Evolutionary conservation across 2,888 invertebrate species (phyloP), one percentile per base, ranked within the genome.

Genomic region (Busseola fusca): DNA sequence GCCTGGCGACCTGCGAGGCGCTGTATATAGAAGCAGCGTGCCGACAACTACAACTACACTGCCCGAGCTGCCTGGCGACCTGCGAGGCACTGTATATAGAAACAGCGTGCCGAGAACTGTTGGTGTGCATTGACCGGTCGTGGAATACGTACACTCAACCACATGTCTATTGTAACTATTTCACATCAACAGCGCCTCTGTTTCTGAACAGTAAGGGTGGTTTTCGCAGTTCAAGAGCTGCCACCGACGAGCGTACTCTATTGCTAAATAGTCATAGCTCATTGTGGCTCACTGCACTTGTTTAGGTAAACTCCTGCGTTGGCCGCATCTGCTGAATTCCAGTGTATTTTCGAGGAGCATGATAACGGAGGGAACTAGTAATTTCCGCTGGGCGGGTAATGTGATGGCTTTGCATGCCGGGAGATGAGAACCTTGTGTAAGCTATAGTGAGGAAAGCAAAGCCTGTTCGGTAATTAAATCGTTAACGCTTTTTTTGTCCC

Each of bases 251-350:
- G 16, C 1, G n/a, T 45, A 74, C 42, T 42, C 30, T 45, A 34
- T 9, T 16, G 50, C 37, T 58, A n/a, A 68, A 75, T 54, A 54
- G 68, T 64, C 52, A 30, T 48, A 59, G 58, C 30, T 48, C 30
- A 12, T 27, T 37, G 45, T 48, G 10, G 27, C 40, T 45, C 62
- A 63, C 42, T 63, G 40, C n/a, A 48, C n/a, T 37, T 5, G 40
- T 14, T 27, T 40, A 59, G 57, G 50, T 74, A 45, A 62, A 48
- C 25, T 56, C n/a, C n/a, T 21, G 7, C 25, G 25, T 27, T 7
- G 18, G 45, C 18, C 5, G 48, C 18, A 30, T 21, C 10, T 30
- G 21, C 10, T 58, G 16, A 45, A 42, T 42, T 48, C 9, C n/a
- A 18, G 25, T 7, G 5, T 58, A 42, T 54, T 45, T 63, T 63